A percentile compares a stretch with the other conserved stretches of the same genome.
phyloP scores from a whole-genome alignment of 2,888 invertebrate genomes.

The Rapana venosa region DNA sequence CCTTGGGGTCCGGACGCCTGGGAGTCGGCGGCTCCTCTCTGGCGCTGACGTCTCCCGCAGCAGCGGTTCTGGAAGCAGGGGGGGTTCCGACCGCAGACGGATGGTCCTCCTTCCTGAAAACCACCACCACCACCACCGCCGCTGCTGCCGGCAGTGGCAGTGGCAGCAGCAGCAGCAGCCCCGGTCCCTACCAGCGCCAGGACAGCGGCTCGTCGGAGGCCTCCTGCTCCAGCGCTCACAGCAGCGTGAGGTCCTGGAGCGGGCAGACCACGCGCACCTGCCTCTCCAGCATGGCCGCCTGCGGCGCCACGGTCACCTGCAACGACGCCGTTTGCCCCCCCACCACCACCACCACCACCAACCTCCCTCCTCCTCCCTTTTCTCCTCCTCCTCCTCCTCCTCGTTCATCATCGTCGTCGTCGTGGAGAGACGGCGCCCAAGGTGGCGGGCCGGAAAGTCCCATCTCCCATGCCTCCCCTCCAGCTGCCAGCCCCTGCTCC shows the following conservation, averaged over 20 bases:
- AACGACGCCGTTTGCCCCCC: not conserved
- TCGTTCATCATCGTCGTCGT: not conserved
- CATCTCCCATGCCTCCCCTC: not conserved
- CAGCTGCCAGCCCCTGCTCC: not conserved
- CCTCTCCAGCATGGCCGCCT: not conserved
- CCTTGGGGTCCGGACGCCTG: not conserved
- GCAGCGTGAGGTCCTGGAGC: not conserved
- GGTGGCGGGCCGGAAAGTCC: not conserved
- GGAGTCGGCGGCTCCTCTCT: not conserved
- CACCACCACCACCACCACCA: too few relatives aligned
- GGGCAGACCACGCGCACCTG: not conserved
- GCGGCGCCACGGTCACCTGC: not conserved
- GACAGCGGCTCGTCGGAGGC: not conserved
- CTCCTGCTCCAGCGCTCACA: not conserved
- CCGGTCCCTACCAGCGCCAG: not conserved
- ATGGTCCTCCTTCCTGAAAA: not conserved
- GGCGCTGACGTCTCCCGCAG: not conserved
- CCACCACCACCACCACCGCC: not conserved
- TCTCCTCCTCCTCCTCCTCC: not conserved
- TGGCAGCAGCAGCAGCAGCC: not conserved
- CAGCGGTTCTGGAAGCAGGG: not conserved
- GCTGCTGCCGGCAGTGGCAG: not conserved
- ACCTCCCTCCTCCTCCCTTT: not conserved
- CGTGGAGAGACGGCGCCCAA: not conserved
- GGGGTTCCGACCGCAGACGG: not conserved